Conservation (phyloP, 2,888 invertebrate genomes). For the Podabrus alpinus region DNA sequence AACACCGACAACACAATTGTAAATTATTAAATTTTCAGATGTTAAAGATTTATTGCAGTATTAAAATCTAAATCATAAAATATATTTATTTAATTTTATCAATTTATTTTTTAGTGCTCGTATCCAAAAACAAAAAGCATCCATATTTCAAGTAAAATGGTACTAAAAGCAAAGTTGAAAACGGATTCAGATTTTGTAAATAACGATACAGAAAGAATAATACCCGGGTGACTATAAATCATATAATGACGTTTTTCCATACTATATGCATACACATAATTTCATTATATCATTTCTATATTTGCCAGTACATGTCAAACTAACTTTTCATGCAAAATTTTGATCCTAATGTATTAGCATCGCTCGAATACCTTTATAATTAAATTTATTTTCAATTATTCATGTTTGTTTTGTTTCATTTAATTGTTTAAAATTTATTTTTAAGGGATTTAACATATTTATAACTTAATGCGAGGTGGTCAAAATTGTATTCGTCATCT, state of each 20-base stretch:
- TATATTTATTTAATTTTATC: neutral
- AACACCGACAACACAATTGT: neutral
- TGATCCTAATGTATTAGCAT: slow-evolving; percentile 16
- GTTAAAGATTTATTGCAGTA: neutral
- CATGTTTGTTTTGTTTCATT: neutral
- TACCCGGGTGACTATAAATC: slow-evolving; percentile 24
- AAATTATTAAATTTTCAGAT: neutral
- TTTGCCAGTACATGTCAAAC: slow-evolving; percentile 20
- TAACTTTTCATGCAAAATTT: slow-evolving; percentile 14
- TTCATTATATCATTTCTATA: slow-evolving; percentile 26
- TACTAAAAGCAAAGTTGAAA: neutral
- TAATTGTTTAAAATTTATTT: neutral
- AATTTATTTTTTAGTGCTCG: neutral
- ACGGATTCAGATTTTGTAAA: neutral
- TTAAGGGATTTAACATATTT: neutral
- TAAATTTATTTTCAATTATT: neutral
- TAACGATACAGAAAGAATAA: slow-evolving; percentile 16
- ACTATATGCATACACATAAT: slow-evolving; percentile 19
- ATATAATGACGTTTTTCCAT: slow-evolving; percentile 22
- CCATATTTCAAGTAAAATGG: neutral
- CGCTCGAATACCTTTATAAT: neutral
- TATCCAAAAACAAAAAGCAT: neutral
- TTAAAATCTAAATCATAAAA: neutral
- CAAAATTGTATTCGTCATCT: too few species aligned
- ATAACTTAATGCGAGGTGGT: too few species aligned